Conservation (phyloP, 1,140 invertebrate genomes). For the Stegodyphus mimosarum region DNA sequence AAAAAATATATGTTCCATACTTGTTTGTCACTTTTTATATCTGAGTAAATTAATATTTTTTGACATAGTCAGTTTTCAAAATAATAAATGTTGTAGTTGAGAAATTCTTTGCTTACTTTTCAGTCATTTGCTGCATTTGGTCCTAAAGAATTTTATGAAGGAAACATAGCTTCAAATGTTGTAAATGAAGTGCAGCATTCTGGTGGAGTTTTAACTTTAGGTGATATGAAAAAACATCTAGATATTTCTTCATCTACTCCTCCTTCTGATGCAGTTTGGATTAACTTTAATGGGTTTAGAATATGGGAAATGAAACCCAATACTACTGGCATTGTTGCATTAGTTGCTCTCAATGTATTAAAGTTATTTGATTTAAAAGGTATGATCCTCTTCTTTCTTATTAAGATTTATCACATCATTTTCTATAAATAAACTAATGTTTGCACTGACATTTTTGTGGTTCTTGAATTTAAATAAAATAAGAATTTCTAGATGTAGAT, state of each 20-base stretch:
- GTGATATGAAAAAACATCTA: constrained; percentile 67
- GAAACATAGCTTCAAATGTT: constrained; percentile 67
- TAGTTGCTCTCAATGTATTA: constrained; percentile 29
- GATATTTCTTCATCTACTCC: constrained; percentile 57
- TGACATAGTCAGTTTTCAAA: no score
- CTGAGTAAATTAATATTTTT: no score
- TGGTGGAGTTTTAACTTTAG: constrained; percentile 67
- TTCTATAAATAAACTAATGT: not conserved
- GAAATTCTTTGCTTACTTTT: not conserved
- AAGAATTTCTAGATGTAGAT: no score
- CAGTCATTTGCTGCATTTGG: constrained; percentile 66
- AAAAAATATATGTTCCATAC: no score
- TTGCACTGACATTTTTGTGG: not conserved
- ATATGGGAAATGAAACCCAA: constrained; percentile 57
- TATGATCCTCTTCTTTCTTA: constrained; percentile 2
- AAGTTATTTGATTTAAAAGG: constrained; percentile 52
- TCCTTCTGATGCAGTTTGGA: not conserved
- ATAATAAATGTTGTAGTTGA: not conserved
- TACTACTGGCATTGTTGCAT: constrained; percentile 37
- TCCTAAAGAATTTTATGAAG: constrained; percentile 68
- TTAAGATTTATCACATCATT: not conserved
- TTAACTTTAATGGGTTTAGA: constrained; percentile 33
- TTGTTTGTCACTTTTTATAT: no score
- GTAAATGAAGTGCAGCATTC: constrained; percentile 65
- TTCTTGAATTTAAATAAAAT: no score